phyloP scores from a whole-genome alignment of 1,140 invertebrate species.

The Panagrolaimus sp. region DNA sequence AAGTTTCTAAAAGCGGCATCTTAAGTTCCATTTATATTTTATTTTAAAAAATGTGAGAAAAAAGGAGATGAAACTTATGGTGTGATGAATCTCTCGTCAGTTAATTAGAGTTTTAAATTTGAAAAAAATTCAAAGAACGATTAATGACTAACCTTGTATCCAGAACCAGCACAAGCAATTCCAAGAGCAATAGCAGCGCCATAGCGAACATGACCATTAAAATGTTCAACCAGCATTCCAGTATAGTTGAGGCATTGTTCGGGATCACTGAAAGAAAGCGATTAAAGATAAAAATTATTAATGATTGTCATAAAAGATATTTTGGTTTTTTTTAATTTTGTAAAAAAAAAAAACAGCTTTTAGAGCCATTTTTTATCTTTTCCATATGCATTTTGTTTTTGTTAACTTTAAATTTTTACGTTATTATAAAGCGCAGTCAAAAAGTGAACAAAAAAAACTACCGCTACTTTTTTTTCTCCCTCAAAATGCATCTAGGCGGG shows the following conservation, averaged over 20 bases:
- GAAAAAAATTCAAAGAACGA: too few relatives aligned
- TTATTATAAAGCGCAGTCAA: too few relatives aligned
- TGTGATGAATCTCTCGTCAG: too few relatives aligned
- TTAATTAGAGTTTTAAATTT: too few relatives aligned
- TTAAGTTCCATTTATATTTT: too few relatives aligned
- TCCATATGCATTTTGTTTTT: not conserved
- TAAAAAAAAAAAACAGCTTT: not conserved
- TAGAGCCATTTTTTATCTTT: not conserved
- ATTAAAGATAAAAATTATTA: slow-evolving; percentile 5
- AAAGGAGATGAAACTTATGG: too few relatives aligned
- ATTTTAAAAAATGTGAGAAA: too few relatives aligned
- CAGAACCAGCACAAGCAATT: slow-evolving; percentile 94
- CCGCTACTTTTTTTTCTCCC: too few relatives aligned
- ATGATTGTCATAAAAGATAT: not conserved
- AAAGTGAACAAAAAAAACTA: too few relatives aligned
- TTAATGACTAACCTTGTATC: slow-evolving; percentile 65
- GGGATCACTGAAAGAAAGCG: slow-evolving; percentile 48
- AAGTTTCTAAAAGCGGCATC: too few relatives aligned
- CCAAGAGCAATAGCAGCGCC: slow-evolving; percentile 97
- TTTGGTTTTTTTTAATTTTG: not conserved
- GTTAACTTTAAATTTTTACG: too few relatives aligned
- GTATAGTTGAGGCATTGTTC: slow-evolving; percentile 53
- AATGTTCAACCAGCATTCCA: slow-evolving; percentile 78
- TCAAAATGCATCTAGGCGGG: too few relatives aligned
- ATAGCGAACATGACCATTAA: slow-evolving; percentile 97